Percentiles rank a stretch among this genome's conserved stretches.
Conservation (phyloP, 2,113 vertebrate genomes). For the Gavia stellata region DNA sequence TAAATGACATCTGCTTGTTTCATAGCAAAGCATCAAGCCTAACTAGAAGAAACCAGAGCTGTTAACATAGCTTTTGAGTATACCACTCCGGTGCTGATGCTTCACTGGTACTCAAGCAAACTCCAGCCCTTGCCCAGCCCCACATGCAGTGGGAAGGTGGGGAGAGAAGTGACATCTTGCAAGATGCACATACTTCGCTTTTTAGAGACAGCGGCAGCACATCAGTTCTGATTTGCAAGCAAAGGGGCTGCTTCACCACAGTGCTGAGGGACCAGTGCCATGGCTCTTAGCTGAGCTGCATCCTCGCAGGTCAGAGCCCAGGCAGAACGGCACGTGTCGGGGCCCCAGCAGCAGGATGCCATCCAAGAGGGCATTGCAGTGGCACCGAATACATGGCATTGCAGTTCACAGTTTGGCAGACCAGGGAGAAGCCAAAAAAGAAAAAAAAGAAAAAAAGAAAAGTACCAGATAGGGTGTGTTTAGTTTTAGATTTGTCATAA, state of each 20-base stretch:
- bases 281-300: neutral
- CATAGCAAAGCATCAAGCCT: neutral
- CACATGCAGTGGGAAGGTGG: accelerated
- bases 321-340: accelerated
- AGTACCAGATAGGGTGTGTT: neutral
- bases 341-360: neutral
- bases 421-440: neutral
- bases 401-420: neutral
- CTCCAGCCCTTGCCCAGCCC: neutral
- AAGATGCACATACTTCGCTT: neutral
- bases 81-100: neutral
- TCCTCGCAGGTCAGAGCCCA: neutral
- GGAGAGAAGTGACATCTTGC: neutral
- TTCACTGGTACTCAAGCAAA: neutral
- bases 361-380: neutral
- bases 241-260: accelerated
- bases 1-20: neutral
- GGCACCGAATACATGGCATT: neutral
- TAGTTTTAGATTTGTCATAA: neutral
- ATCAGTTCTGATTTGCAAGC: neutral
- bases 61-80: neutral
- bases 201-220: neutral
- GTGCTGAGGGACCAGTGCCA: neutral
- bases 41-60: neutral
- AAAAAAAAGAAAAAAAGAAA: neutral